These are phyloP conservation scores for Ischnura elegans DNA, from an alignment of 2,888 invertebrate genomes.

Conservation along the genomic window DNA sequence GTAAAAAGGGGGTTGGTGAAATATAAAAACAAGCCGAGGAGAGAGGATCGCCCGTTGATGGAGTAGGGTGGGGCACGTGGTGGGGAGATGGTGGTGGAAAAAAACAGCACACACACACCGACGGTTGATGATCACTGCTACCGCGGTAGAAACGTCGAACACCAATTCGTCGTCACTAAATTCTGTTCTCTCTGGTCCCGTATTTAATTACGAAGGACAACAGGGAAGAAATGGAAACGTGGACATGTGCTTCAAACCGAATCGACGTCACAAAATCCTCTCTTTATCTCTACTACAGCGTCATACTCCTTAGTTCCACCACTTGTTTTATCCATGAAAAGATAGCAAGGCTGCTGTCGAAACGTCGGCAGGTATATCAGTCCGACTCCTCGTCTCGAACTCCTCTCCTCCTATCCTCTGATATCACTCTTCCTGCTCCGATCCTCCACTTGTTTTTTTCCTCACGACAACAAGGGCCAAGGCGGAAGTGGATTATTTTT, in stretches of 20 bases:
- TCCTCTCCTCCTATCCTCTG: too few species aligned
- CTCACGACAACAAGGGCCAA: not conserved
- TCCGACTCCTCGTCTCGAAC: too few species aligned
- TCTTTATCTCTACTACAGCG: too few species aligned
- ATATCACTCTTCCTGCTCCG: not conserved
- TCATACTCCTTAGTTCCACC: too few species aligned
- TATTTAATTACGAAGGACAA: too few species aligned
- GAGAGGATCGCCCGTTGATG: not conserved
- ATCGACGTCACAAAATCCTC: too few species aligned
- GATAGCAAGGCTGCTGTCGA: too few species aligned
- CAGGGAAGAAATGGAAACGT: too few species aligned
- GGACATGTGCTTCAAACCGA: too few species aligned
- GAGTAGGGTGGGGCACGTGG: not conserved
- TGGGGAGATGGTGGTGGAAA: not conserved
- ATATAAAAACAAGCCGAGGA: not conserved
- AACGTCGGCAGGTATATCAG: too few species aligned
- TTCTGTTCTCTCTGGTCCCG: not conserved
- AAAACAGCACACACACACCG: too few species aligned
- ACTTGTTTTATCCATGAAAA: too few species aligned
- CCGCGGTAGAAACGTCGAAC: not conserved
- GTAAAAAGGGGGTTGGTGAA: not conserved
- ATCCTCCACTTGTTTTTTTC: not conserved
- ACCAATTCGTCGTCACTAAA: not conserved
- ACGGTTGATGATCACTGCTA: not conserved
- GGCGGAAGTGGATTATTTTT: slow-evolving; percentile 10